Evolutionary conservation across 1,140 invertebrate species (phyloP).

Genomic region (Aphis gossypii): DNA sequence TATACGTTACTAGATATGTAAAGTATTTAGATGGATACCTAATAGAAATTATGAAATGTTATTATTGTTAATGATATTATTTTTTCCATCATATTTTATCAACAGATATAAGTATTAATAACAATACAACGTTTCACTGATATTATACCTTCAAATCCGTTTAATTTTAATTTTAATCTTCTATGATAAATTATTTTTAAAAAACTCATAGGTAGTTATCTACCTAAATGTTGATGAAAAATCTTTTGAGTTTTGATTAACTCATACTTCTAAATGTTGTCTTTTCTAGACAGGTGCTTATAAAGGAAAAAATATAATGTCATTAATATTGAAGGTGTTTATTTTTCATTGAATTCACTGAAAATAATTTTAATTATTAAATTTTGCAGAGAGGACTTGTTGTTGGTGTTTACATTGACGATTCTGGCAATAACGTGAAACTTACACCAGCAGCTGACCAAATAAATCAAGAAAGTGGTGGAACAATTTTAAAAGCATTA

Average conservation of each 20-base stretch:
- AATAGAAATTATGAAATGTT: no score
- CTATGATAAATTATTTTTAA: neutral
- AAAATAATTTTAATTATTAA: neutral
- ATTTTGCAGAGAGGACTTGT: slow-evolving; percentile 68
- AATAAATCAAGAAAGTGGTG: slow-evolving; percentile 65
- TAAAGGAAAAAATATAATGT: neutral
- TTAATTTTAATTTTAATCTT: neutral
- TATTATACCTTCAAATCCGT: neutral
- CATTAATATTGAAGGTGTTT: neutral
- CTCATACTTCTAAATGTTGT: neutral
- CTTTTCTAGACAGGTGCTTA: neutral
- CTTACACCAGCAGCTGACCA: slow-evolving; percentile 67
- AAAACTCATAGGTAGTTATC: neutral
- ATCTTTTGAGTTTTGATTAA: neutral
- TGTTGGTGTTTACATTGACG: slow-evolving; percentile 68
- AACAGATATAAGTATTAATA: neutral
- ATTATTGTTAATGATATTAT: neutral
- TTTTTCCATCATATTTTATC: neutral
- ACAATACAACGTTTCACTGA: neutral
- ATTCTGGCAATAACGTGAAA: slow-evolving; percentile 64
- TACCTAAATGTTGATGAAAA: no score
- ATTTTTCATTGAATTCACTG: neutral
- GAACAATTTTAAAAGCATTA: slow-evolving; percentile 66
- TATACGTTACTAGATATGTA: neutral
- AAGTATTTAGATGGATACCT: neutral